Base-by-base conservation (phyloP, 2,888 invertebrate genomes). In the Atrina japonica region DNA sequence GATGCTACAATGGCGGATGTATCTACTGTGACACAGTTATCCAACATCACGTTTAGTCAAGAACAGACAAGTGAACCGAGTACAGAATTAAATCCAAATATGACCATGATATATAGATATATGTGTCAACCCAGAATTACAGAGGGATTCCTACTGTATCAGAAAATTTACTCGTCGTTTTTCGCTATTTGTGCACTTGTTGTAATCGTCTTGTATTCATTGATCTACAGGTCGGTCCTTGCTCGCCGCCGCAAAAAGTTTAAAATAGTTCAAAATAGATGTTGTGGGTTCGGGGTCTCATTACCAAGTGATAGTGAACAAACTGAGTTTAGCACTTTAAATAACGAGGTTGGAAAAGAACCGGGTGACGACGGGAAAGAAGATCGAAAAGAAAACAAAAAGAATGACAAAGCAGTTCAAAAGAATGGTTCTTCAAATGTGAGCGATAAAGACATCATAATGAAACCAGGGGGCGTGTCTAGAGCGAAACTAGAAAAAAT, bases 191-290 rank as follows among this genome's bases (percentile, higher is more conserved):
- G 87, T 64, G 84, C 88, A 41, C 73, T 89, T 21, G 81, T 87
- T 14, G 89, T 90, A 14, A 83, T 88, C 29, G 80, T 88, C 16
- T 82, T 90, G 21, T 90, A 90, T 76, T 78, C 83, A 11, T 81
- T 89, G 30, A 89, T 90, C 50, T 85, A 86, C 69, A 76, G 80
- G 3, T 80, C 78, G 2, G 78, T 81, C 9, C 66, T 82, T 1
- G 76, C 74, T 1, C 60, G 80, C 18, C 76, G 82, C 23, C 65
- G 78, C 7, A 78, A 78, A 30, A 69, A 80, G 27, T 64, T 79
- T 16, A 78, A 78, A 47, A 67, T 80, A 14, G 61, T 73, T 3
- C 76, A 72, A 2, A 78, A 79, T 49, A 71, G 52, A 7, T 82
- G 79, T 43, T 83, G 82, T 59, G 70, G 75, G 9, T 77, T 81